Evolutionary conservation across 53 echinoderm and acorn worm species (phyloP).

Genomic region (Mesocentrotus franciscanus): DNA sequence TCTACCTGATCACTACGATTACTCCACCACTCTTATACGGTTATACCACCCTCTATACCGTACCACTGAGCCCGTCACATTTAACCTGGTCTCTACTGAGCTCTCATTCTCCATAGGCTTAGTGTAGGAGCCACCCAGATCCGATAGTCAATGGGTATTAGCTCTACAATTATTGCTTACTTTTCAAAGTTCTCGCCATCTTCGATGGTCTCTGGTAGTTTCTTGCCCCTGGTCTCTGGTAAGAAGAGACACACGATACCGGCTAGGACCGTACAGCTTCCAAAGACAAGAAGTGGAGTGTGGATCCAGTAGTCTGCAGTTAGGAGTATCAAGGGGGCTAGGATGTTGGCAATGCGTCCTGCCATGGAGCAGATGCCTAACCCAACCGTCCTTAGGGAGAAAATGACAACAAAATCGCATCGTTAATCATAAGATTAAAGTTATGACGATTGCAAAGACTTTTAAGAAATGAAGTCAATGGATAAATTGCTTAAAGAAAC

Average conservation of each 20-base stretch:
- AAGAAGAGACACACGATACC: neutral
- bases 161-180: neutral
- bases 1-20: no score
- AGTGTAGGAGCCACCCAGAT: no score
- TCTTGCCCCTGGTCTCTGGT: slow-evolving; percentile 44
- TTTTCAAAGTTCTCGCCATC: slow-evolving; percentile 47
- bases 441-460: no score
- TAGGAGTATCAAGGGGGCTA: slow-evolving; percentile 40
- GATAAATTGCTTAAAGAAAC: no score
- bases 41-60: no score
- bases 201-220: slow-evolving; percentile 46
- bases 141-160: no score
- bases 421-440: neutral
- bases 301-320: slow-evolving; percentile 12
- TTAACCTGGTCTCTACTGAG: no score
- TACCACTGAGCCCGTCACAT: no score
- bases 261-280: neutral
- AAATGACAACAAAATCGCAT: neutral
- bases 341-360: slow-evolving; percentile 29
- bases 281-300: slow-evolving; percentile 45
- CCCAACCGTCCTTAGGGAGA: neutral
- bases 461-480: no score
- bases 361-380: slow-evolving; percentile 6
- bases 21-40: no score
- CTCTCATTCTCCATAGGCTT: no score